Evolutionary conservation across 2,888 invertebrate genomes (phyloP).

Genomic region (Drosophila suboccidentalis): DNA sequence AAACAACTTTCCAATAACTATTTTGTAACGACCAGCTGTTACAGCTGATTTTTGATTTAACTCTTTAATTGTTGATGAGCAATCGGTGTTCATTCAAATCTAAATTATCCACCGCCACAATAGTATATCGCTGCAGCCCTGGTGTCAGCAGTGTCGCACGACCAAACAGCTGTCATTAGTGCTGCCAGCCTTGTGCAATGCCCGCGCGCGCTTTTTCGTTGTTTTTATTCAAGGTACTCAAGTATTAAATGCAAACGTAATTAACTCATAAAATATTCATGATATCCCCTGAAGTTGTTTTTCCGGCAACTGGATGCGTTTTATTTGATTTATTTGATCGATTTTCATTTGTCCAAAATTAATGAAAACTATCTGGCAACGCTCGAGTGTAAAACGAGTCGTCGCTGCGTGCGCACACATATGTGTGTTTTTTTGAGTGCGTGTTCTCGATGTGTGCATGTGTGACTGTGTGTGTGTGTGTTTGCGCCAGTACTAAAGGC

Average conservation of each 20-base stretch:
- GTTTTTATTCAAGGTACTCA: neutral
- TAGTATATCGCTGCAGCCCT: constrained; percentile 29
- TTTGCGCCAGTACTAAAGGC: constrained; percentile 53
- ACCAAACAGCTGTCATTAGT: constrained; percentile 40
- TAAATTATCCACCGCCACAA: constrained; percentile 23
- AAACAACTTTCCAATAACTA: constrained; percentile 19
- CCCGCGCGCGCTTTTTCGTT: constrained; percentile 42
- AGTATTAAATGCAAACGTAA: neutral
- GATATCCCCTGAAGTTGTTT: neutral
- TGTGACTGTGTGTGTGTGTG: constrained; percentile 40
- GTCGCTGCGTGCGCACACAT: constrained; percentile 59
- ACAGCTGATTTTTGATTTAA: constrained; percentile 1
- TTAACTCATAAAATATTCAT: neutral
- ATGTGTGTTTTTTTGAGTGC: constrained; percentile 34
- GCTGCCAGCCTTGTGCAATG: constrained; percentile 35
- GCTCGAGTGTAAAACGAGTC: constrained; percentile 38
- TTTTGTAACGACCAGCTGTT: constrained; percentile 41
- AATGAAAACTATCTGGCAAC: constrained; percentile 41
- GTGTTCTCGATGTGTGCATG: constrained; percentile 21
- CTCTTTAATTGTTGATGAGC: neutral
- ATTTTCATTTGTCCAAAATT: neutral
- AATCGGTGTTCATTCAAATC: constrained; percentile 22
- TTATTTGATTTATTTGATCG: neutral
- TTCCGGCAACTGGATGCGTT: neutral
- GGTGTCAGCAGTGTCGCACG: constrained; percentile 45